Base-by-base conservation (phyloP, 2,888 invertebrate genomes). In the Helicoverpa assulta region DNA sequence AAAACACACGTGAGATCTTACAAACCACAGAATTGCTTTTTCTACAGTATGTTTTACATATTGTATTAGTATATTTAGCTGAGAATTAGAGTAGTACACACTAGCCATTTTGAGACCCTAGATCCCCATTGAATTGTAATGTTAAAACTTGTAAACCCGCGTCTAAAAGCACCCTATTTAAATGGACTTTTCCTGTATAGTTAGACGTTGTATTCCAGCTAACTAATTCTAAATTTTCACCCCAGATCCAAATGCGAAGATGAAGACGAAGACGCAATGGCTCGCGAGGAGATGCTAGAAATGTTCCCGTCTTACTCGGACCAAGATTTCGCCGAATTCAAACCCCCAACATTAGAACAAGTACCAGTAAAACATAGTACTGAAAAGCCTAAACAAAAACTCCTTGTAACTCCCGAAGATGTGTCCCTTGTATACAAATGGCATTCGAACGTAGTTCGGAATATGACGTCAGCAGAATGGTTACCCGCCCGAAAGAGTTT, bases 301-400 rank as follows among this genome's bases (percentile, higher is more conserved):
- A 94, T 97, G 86, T 98, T 98, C 86, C 98, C 98, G 0, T 97
- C 97, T 0, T 96, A 96, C 80, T 95, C 97, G 0, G 97, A 97
- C 5, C 89, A 94, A 57, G 98, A 98, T 88, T 98, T 98, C 89
- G 93, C 96, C 0, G 98, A 98, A 76, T 96, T 98, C 91, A 96
- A 86, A 90, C 94, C 87, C 69, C 92, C 80, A 72, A 94, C 67
- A 0, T 81, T 97, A 29, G 97, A 97, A 80, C 93, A 96, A 81
- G 91, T 86, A 61, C 96, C 95, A 73, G 78, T 90, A 2, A 93
- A 90, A 85, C 67, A 80, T 73, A 81, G 69, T 51, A 16, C 76
- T 0, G 85, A 94, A 70, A 83, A 82, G 14, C 72, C 75, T 51
- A 93, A 93, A 86, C 74, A 81, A 0, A 88, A 86, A 76, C 86